phyloP scores from a whole-genome alignment of 2,113 vertebrate species.

The Prochilodus magdalenae region DNA sequence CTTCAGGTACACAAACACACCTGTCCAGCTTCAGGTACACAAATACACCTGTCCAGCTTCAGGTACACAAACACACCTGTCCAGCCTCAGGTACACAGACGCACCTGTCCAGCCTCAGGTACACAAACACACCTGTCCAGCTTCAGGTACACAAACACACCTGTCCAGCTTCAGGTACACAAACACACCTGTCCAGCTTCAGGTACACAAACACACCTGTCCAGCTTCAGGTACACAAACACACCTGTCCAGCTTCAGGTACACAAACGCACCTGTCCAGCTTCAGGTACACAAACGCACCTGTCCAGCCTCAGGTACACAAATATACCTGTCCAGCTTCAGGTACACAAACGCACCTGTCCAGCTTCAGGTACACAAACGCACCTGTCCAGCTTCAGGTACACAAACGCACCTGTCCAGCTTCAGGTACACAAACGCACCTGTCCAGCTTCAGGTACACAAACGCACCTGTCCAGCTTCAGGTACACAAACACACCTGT shows the following conservation, averaged over 20 bases:
- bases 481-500: not conserved
- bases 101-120: not conserved
- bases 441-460: too few relatives aligned
- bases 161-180: not conserved
- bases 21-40: not conserved
- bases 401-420: not conserved
- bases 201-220: not conserved
- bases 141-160: not conserved
- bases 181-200: not conserved
- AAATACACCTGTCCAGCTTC: not conserved
- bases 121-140: not conserved
- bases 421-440: not conserved
- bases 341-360: not conserved
- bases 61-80: not conserved
- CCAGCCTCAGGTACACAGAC: not conserved
- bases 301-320: not conserved
- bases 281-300: not conserved
- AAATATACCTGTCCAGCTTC: not conserved
- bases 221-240: not conserved
- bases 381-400: not conserved
- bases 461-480: not conserved
- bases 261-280: not conserved
- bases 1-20: not conserved
- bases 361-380: not conserved
- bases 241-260: not conserved